Base-by-base conservation (phyloP, 2,888 invertebrate species). In the Nephrocerus scutellatus region DNA sequence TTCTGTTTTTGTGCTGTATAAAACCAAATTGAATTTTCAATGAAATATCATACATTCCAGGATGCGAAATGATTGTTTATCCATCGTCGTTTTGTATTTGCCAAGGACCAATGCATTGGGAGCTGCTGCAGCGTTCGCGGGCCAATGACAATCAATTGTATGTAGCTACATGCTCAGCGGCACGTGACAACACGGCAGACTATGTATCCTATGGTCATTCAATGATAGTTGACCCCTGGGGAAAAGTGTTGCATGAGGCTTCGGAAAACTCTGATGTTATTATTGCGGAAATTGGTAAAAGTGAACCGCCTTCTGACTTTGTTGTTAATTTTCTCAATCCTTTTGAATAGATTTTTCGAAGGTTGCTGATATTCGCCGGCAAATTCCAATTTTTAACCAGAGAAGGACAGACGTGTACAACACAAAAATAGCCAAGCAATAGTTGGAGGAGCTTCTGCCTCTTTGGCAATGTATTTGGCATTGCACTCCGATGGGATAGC, bases 201-300 rank as follows among this genome's bases (percentile, higher is more conserved):
- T 96, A 93, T 64, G 76, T 86, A 25, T 88, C 91, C 9, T 95
- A 84, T 77, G 95, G 92, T 0, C 91, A 95, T 67, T 83, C 88
- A 9, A 76, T 82, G 59, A 70, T 89, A 8, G 79, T 86, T 0
- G 79, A 81, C 72, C 95, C 95, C 84, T 85, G 72, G 70, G 67
- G 84, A 0, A 74, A 78, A 41, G 77, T 92, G 1, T 63, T 83
- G 4, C 73, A 73, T 0, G 74, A 77, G 55, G 77, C 90, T 18
- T 81, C 80, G 21, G 79, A 80, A 47, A 71, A 72, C 4, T 84
- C 88, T 52, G 79, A 77, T 36, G 76, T 84, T 37, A 60, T 93
- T 9, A 72, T 81, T 41, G 78, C 75, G 34, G 84, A 89, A 57
- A 75, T 95, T 48, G 85, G 88, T 84, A 67, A 63, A 59, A 36